phyloP scores from a whole-genome alignment of 1,140 invertebrate genomes.

The Brachionus paranguensis region DNA sequence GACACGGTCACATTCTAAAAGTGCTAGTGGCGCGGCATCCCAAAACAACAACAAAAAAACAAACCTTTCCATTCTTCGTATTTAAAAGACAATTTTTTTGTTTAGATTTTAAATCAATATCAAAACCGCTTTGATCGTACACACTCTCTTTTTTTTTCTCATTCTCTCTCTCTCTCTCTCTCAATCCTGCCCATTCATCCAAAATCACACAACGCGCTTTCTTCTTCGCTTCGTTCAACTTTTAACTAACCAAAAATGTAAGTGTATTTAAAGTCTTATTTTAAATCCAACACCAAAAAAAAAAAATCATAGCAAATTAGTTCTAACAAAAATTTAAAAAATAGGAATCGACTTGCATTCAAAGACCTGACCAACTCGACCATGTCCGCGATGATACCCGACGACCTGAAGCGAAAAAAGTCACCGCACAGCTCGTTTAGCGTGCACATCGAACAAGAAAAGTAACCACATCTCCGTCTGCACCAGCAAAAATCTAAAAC shows the following conservation, averaged over 20 bases:
- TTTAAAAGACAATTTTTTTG: not conserved
- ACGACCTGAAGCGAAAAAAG: constrained; percentile 5
- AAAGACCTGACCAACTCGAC: not conserved
- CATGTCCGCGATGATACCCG: not conserved
- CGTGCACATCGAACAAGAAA: not conserved
- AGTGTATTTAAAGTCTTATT: constrained; percentile 2
- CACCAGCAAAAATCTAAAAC: not conserved
- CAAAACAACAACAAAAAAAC: not conserved
- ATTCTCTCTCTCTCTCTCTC: not conserved
- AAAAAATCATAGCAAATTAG: not conserved
- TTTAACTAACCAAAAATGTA: constrained; percentile 20
- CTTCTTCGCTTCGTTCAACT: constrained; percentile 3
- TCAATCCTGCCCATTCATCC: not conserved
- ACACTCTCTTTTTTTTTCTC: not conserved
- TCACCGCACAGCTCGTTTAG: not conserved
- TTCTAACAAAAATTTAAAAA: not conserved
- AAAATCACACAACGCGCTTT: not conserved
- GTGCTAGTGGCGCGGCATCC: not conserved
- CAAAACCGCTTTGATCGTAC: not conserved
- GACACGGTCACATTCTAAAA: not conserved
- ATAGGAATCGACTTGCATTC: constrained; percentile 19
- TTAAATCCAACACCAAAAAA: not conserved
- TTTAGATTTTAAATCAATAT: not conserved
- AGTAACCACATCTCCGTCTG: not conserved
- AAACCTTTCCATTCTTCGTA: not conserved